Conservation (phyloP, 2,888 invertebrate species). For the Linnaemya vulpina region DNA sequence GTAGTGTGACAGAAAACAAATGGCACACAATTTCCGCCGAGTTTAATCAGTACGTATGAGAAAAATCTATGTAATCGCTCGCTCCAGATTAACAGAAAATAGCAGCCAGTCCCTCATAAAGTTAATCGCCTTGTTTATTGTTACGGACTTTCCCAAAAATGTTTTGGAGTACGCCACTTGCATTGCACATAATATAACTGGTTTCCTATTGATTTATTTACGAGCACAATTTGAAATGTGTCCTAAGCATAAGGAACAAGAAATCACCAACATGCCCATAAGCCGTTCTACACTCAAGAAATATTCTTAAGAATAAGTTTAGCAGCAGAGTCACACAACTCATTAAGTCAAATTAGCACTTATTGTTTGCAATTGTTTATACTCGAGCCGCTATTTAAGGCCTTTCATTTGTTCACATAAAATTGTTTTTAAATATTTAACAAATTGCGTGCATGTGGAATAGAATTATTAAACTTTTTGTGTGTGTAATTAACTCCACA, state of each 20-base stretch:
- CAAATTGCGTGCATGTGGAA: background rate
- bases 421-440: background rate
- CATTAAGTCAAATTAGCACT: background rate
- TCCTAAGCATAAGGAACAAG: conserved; percentile 61
- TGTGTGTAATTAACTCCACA: too few species aligned
- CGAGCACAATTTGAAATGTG: conserved; percentile 75
- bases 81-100: too few species aligned
- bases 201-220: conserved; percentile 81
- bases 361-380: too few species aligned
- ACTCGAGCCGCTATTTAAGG: background rate
- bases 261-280: conserved; percentile 41
- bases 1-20: too few species aligned
- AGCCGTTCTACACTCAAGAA: conserved; percentile 38
- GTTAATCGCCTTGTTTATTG: too few species aligned
- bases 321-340: background rate
- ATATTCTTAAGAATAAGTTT: background rate
- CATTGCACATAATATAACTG: conserved; percentile 75
- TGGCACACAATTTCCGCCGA: too few species aligned
- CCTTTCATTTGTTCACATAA: background rate
- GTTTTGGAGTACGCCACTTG: conserved; percentile 15
- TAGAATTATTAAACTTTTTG: too few species aligned
- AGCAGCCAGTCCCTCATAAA: too few species aligned
- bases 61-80: too few species aligned
- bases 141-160: background rate
- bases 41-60: too few species aligned